Evolutionary conservation across 1,140 invertebrate species (phyloP), one percentile per base, ranked within the genome.

Genomic region (Zaprionus ghesquierei): DNA sequence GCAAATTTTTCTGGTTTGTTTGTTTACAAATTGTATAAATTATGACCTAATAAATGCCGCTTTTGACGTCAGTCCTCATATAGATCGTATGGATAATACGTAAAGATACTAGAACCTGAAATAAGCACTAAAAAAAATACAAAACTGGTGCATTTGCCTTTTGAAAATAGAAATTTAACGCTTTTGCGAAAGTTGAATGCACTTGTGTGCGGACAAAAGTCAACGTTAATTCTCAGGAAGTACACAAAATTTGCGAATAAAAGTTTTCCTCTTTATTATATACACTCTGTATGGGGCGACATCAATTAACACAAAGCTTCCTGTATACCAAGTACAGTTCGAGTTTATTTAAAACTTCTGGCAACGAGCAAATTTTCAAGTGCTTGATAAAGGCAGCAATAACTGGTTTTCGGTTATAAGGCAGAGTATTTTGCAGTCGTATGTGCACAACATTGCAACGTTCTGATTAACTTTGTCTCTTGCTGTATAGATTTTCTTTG

Each of bases 1-100:
- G 74, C 63, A 85, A 86, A 85, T 81, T 56, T n/a, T 69, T 38
- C 4, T 13, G 49, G 78, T 60, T 81, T 80, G 77, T 85, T 70
- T 81, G 77, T 85, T 81, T 69, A 66, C 69, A 81, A 86, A 86
- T 69, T 72, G 75, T 69, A 72, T 86, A 66, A 58, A 77, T 78
- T 86, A 71, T 86, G 70, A 78, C 75, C 81, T 86, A 86, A 86
- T 86, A 71, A 79, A 72, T 56, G 60, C 44, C 61, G 33, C 9
- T 58, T 62, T 46, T 60, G 55, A 38, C 22, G 49, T 18, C n/a
- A 55, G 23, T 77, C 51, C n/a, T n/a, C 20, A 20, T 18, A 31
- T 55, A 3, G 49, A 62, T 79, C 44, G 65, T 60, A 68, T 50
- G n/a, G n/a, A n/a, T n/a, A n/a, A n/a, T 25, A 41, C 5, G 6